Conservation (phyloP, 2,113 vertebrate species). For the Passer domesticus region DNA sequence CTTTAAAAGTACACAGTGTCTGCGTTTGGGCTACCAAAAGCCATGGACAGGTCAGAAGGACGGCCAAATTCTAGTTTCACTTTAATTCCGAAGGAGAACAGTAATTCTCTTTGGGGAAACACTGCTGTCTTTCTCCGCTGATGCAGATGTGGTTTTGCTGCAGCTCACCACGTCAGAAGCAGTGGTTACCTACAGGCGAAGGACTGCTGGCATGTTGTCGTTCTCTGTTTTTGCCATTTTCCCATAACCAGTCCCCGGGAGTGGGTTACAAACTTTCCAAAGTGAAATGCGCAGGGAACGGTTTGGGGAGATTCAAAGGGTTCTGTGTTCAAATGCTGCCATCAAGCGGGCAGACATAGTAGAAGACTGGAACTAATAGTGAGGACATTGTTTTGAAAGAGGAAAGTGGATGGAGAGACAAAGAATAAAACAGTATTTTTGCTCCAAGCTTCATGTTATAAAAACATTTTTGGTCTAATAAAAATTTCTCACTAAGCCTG, state of each 20-base stretch:
- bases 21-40: neutral
- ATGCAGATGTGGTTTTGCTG: neutral
- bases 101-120: neutral
- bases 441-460: neutral
- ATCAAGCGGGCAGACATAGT: constrained; percentile 30
- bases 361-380: neutral
- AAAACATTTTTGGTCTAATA: neutral
- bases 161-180: neutral
- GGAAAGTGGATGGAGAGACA: neutral
- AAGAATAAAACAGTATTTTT: neutral
- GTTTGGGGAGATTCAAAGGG: rapidly evolving
- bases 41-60: neutral
- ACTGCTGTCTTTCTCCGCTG: neutral
- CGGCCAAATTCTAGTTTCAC: neutral
- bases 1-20: neutral
- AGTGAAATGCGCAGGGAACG: rapidly evolving
- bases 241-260: rapidly evolving
- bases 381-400: neutral
- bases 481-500: neutral
- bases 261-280: neutral
- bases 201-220: rapidly evolving
- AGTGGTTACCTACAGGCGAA: neutral
- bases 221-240: neutral
- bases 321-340: constrained; percentile 61
- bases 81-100: neutral